Evolutionary conservation across 2,888 invertebrate species (phyloP).

Genomic region (Esperia sulphurella): DNA sequence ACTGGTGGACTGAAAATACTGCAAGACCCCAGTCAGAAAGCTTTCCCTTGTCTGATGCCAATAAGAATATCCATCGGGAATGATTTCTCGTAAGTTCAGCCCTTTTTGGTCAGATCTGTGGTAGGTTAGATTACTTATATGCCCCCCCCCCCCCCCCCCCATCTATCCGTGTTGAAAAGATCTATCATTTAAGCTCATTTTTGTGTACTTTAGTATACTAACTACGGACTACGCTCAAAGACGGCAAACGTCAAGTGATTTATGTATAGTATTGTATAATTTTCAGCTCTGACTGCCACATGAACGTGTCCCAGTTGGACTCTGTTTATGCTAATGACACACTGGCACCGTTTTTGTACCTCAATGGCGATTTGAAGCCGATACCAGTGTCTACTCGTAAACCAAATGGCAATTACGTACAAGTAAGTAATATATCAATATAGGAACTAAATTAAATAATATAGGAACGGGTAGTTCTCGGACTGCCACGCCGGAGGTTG

Average conservation of each 20-base stretch:
- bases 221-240: too few species aligned
- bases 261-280: too few species aligned
- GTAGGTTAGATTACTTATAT: too few species aligned
- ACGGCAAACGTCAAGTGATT: too few species aligned
- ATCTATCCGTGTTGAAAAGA: too few species aligned
- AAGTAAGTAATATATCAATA: constrained; percentile 38
- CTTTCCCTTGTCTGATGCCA: constrained; percentile 37
- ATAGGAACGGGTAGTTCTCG: too few species aligned
- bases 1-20: constrained; percentile 39
- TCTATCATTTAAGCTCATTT: too few species aligned
- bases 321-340: constrained; percentile 32
- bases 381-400: constrained; percentile 43
- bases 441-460: too few species aligned
- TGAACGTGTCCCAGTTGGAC: constrained; percentile 38
- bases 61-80: constrained; percentile 42
- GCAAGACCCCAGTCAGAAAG: constrained; percentile 18
- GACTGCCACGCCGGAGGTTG: too few species aligned
- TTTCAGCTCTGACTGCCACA: constrained; percentile 43
- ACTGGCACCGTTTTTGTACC: constrained; percentile 39
- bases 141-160: too few species aligned
- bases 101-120: too few species aligned
- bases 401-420: constrained; percentile 41
- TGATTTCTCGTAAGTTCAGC: constrained; percentile 51
- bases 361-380: constrained; percentile 34
- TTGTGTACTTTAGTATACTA: too few species aligned